phyloP scores from a whole-genome alignment of 1,140 invertebrate species.

The Zaprionus vittiger region DNA sequence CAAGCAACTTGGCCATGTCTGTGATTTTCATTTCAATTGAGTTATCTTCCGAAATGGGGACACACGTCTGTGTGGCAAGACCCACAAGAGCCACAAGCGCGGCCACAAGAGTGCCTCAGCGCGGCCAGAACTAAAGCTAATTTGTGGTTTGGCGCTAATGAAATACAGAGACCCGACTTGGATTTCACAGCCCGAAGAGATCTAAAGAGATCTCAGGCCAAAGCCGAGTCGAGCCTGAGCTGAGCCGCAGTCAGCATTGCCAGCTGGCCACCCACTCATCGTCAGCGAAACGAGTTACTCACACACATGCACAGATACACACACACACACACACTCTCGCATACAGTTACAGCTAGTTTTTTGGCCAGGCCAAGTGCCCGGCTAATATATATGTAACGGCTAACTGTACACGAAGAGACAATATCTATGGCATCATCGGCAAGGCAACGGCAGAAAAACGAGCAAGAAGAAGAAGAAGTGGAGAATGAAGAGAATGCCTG shows the following conservation, averaged over 20 bases:
- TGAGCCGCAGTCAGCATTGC: background rate
- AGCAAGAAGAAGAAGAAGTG: conserved; percentile 24
- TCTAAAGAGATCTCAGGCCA: conserved; percentile 2
- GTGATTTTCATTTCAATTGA: conserved; percentile 81
- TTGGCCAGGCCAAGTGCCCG: conserved; percentile 57
- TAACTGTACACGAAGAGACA: conserved; percentile 80
- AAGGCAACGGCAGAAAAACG: conserved; percentile 23
- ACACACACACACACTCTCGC: conserved; percentile 6
- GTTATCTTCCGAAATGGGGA: conserved; percentile 61
- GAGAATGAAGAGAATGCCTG: conserved; percentile 16
- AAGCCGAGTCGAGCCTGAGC: background rate
- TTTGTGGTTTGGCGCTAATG: conserved; percentile 69
- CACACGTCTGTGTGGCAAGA: conserved; percentile 23
- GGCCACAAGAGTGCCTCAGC: background rate
- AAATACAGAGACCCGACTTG: conserved; percentile 44
- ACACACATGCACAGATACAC: background rate
- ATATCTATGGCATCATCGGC: conserved; percentile 69
- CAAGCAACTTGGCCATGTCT: conserved; percentile 41
- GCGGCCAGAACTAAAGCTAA: conserved; percentile 45
- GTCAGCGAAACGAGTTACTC: conserved; percentile 59
- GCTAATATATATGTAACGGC: conserved; percentile 79
- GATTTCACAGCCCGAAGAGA: conserved; percentile 17
- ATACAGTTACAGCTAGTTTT: conserved; percentile 33
- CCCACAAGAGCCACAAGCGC: background rate
- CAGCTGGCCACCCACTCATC: conserved; percentile 7